These are phyloP conservation scores for Meganola albula DNA, from an alignment of 2,888 invertebrate genomes.

Conservation along the genomic window DNA sequence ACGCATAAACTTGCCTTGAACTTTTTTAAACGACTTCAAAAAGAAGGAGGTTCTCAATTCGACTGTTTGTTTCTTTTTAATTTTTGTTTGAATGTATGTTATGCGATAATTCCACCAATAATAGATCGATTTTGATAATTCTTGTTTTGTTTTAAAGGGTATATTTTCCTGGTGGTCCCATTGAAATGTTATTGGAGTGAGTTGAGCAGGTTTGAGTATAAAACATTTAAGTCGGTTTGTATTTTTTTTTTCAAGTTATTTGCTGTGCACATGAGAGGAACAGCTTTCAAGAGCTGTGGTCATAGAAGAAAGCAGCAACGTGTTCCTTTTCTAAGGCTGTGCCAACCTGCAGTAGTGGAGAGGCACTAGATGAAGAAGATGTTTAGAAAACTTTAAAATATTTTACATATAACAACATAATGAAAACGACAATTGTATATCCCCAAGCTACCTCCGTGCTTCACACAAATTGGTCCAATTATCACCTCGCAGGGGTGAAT, in stretches of 20 bases:
- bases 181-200: not conserved
- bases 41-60: not conserved
- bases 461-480: constrained; percentile 62
- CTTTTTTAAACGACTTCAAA: not conserved
- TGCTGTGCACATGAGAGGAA: no score
- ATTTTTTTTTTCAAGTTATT: no score
- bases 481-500: constrained; percentile 42
- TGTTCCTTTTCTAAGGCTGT: not conserved
- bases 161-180: not conserved
- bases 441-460: constrained; percentile 43
- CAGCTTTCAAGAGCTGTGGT: not conserved
- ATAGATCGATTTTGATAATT: not conserved
- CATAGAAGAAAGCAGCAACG: not conserved
- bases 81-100: not conserved
- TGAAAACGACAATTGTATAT: constrained; percentile 36
- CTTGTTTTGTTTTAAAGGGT: not conserved
- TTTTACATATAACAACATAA: constrained; percentile 20
- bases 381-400: constrained; percentile 5
- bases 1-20: not conserved
- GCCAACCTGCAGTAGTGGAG: not conserved
- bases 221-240: not conserved
- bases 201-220: not conserved
- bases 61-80: not conserved
- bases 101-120: not conserved
- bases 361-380: not conserved